Conservation (phyloP, 2,113 vertebrate genomes). For the Cettia cetti region DNA sequence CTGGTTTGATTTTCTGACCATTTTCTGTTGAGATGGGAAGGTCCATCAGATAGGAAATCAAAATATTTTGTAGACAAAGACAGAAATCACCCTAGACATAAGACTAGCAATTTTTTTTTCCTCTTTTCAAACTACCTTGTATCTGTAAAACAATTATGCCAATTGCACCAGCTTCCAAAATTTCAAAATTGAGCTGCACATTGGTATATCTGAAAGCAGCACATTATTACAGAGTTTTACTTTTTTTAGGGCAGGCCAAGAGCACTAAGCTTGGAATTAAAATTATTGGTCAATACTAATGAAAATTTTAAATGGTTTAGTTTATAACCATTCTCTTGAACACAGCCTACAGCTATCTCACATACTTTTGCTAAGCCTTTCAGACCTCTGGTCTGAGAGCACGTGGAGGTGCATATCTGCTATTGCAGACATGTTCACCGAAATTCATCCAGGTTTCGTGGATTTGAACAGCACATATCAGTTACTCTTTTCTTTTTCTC, state of each 20-base stretch:
- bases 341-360: background rate
- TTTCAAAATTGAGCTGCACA: background rate
- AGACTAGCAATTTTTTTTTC: background rate
- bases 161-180: background rate
- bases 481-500: background rate
- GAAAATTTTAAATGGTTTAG: background rate
- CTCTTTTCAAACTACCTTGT: background rate
- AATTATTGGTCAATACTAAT: background rate
- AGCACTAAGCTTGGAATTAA: background rate
- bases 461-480: background rate
- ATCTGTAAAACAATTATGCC: background rate
- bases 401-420: accelerated
- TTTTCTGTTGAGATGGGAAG: background rate
- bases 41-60: background rate
- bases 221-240: background rate
- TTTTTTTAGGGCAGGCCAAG: background rate
- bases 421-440: background rate
- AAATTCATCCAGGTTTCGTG: background rate
- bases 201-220: accelerated
- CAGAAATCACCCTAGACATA: background rate
- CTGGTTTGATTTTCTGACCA: background rate
- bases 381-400: background rate
- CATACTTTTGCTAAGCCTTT: background rate
- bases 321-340: background rate
- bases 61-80: background rate